Conservation (phyloP, 2,797 vertebrate species). For the Dicrostonyx torquatus region DNA sequence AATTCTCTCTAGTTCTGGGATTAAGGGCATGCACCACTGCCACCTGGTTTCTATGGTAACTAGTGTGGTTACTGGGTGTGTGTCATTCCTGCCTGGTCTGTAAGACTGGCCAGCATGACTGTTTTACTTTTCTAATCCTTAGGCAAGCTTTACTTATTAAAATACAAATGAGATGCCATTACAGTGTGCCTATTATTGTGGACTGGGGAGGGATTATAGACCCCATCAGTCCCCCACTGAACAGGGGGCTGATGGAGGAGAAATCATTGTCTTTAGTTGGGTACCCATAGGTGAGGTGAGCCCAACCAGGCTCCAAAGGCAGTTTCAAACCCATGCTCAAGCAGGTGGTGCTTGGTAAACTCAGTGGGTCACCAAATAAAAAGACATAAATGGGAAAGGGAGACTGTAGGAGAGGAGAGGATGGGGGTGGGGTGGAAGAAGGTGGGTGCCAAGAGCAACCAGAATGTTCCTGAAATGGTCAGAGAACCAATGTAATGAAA, state of each 20-base stretch:
- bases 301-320: background rate
- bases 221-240: background rate
- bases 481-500: background rate
- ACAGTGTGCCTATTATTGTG: background rate
- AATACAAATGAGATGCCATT: too few species aligned
- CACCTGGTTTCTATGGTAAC: too few species aligned
- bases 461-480: background rate
- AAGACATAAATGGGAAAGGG: background rate
- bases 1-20: too few species aligned
- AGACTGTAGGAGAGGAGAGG: background rate
- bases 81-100: too few species aligned
- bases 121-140: too few species aligned
- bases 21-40: too few species aligned
- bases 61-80: too few species aligned
- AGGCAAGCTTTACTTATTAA: too few species aligned
- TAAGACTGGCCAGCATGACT: too few species aligned
- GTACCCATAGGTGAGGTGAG: background rate
- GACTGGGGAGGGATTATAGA: background rate
- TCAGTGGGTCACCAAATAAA: background rate
- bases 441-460: too few species aligned
- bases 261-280: background rate
- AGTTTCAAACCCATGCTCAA: background rate
- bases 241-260: background rate
- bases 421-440: background rate
- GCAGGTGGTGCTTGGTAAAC: background rate